Percentiles rank a stretch among this genome's conserved stretches.
Conservation (phyloP, 2,888 invertebrate genomes). For the Drosophila cognata region DNA sequence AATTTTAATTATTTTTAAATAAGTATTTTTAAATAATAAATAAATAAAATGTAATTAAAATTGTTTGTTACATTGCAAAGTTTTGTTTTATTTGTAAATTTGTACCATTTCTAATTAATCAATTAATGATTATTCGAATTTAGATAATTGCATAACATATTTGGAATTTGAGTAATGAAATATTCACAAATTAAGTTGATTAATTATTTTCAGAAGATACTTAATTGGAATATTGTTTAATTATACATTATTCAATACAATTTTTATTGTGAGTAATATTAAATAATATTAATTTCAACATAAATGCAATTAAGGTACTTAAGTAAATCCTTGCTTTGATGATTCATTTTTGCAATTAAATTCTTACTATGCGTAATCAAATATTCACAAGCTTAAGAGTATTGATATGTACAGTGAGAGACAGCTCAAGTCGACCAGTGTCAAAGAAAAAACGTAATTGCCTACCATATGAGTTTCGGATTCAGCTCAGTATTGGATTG, state of each 20-base stretch:
- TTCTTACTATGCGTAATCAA: neutral
- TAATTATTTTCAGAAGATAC: neutral
- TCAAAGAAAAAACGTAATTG: no score
- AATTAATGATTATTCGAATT: neutral
- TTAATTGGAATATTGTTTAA: neutral
- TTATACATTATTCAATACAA: neutral
- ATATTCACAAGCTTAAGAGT: neutral
- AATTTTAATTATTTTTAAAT: neutral
- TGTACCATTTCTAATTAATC: neutral
- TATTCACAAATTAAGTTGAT: neutral
- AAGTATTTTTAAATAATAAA: neutral
- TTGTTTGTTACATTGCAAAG: neutral
- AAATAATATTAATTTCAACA: neutral
- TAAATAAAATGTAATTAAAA: neutral
- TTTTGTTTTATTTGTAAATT: neutral
- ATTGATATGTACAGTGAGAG: neutral
- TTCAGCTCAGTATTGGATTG: no score
- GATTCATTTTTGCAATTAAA: neutral
- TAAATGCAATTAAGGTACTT: neutral
- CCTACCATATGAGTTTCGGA: no score
- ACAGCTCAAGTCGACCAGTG: no score
- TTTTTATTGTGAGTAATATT: neutral
- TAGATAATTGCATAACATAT: neutral
- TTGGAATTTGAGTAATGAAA: neutral
- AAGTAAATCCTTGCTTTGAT: neutral